phyloP scores from a whole-genome alignment of 1,140 invertebrate genomes.

The Sarcophaga bullata region DNA sequence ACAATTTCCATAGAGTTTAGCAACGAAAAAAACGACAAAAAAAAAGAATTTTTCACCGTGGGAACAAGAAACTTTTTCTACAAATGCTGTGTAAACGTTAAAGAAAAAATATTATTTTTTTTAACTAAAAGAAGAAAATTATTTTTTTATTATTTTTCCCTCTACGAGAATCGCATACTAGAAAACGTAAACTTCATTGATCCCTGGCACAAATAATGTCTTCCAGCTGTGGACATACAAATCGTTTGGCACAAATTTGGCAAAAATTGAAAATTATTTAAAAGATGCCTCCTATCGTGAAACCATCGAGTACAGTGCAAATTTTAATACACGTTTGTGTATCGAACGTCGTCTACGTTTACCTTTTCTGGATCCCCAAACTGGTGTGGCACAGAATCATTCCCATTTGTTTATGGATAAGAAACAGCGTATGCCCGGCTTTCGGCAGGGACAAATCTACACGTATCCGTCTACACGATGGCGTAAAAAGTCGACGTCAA shows the following conservation, averaged over 20 bases:
- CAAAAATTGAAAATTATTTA: constrained; percentile 85
- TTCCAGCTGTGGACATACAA: constrained; percentile 72
- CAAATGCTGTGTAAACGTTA: not conserved
- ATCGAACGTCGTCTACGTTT: constrained; percentile 90
- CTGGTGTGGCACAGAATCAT: constrained; percentile 94
- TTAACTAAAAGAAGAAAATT: too few relatives aligned
- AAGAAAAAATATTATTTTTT: too few relatives aligned
- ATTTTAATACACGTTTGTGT: constrained; percentile 91
- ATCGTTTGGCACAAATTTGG: constrained; percentile 77
- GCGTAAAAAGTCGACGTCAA: constrained; percentile 63
- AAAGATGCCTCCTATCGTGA: constrained; percentile 91
- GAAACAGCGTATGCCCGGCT: constrained; percentile 89
- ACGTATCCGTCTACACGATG: constrained; percentile 79
- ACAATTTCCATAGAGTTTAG: constrained; percentile 9
- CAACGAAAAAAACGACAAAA: not conserved
- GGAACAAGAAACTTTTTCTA: not conserved
- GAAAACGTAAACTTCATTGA: not conserved
- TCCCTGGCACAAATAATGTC: constrained; percentile 32
- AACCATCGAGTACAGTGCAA: constrained; percentile 91
- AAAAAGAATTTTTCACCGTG: not conserved
- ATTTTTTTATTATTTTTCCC: too few relatives aligned
- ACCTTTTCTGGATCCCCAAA: constrained; percentile 96
- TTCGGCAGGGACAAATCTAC: constrained; percentile 90
- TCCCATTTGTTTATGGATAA: constrained; percentile 89
- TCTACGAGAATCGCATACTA: not conserved